Conservation (phyloP, 2,888 invertebrate species). For the Epinotia demarniana region DNA sequence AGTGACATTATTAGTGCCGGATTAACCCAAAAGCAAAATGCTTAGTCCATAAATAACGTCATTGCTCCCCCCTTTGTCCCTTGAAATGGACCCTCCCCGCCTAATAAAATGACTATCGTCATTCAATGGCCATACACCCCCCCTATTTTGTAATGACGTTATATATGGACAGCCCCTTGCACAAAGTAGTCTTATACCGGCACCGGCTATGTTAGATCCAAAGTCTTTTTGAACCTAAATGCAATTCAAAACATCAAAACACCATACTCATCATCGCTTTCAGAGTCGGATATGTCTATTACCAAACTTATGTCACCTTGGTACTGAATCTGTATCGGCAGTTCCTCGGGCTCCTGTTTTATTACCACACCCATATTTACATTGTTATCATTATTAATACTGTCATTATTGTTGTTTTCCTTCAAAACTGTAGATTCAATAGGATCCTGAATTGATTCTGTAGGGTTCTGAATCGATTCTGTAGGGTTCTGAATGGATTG, state of each 20-base stretch:
- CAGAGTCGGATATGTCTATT: conserved; percentile 26
- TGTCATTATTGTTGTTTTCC: neutral
- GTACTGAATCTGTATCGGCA: conserved; percentile 13
- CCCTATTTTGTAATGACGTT: too few species aligned
- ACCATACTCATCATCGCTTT: conserved; percentile 15
- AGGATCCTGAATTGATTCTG: neutral
- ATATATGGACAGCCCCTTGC: too few species aligned
- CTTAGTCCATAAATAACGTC: too few species aligned
- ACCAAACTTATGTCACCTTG: conserved; percentile 21
- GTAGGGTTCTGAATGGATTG: neutral
- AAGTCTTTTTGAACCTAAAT: neutral
- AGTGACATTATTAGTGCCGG: too few species aligned
- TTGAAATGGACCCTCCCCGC: too few species aligned
- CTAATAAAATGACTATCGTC: too few species aligned
- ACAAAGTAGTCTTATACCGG: too few species aligned
- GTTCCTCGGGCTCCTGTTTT: conserved; percentile 11
- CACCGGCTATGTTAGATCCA: too few species aligned
- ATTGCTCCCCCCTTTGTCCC: too few species aligned
- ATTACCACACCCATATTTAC: neutral
- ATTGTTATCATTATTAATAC: neutral
- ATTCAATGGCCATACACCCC: too few species aligned
- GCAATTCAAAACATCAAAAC: conserved; percentile 7
- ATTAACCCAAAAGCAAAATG: too few species aligned
- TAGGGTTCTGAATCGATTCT: neutral
- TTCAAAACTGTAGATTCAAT: neutral